Base-by-base conservation (phyloP, 2,888 invertebrate genomes). In the Aplocera efformata region DNA sequence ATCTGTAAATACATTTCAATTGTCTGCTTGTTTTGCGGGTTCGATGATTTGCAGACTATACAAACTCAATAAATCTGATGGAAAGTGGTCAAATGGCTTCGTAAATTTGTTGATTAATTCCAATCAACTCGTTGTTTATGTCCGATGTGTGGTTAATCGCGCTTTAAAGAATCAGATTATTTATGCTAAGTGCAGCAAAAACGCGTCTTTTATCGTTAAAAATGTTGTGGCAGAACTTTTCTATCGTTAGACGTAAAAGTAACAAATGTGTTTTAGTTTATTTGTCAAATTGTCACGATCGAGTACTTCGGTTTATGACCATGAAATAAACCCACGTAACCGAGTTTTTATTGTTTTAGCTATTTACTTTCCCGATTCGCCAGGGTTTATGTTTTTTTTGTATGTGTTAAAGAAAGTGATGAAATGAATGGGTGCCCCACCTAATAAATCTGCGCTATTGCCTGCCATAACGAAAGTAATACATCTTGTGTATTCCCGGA, bases 271-370 rank as follows among this genome's bases (percentile, higher is more conserved):
- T 33, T 46, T 42, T 44, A 27, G 26, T 51, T 51, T 51, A 45
- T 49, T 47, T 35, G 40, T 24, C 35, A 46, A 51, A 51, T 51
- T 48, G 48, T 48, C 54, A 51, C 51, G 51, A 42, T 44, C 39
- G 32, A 42, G 33, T 44, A 41, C 43, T 48, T 27, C 27, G 36
- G 43, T 50, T 50, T 46, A 43, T 31, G 41, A 27, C 46, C 32
- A 28, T 45, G 49, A 46, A 40, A 42, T 38, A 38, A 51, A 51
- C 36, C 27, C 39, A 41, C 37, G 41, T 45, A 45, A 49, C 43
- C 26, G 38, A 37, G 38, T 51, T 50, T 48, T 50, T 53, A 41
- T 49, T 45, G 45, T 43, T 53, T 40, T 37, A 24, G 34, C 23
- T 48, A 41, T 32, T 42, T 48, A 48, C 45, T 50, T 50, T 53